Percentiles rank a stretch among this genome's conserved stretches.
phyloP scores from a whole-genome alignment of 2,113 vertebrate species.

The Cochlearius cochlearius region DNA sequence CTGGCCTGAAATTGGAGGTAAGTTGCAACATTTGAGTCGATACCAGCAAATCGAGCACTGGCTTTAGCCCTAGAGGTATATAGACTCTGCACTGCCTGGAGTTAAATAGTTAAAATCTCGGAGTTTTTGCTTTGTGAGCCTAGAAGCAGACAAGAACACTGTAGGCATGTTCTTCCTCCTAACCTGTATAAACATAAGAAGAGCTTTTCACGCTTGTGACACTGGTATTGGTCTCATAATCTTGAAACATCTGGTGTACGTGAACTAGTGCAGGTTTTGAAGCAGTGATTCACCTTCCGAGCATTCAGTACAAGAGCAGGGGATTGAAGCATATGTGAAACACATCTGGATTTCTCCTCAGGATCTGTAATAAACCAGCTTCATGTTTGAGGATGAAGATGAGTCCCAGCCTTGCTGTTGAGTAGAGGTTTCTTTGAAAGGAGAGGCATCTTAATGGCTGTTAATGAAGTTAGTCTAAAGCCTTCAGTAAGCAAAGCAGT shows the following conservation, averaged over 20 bases:
- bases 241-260: background rate
- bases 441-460: background rate
- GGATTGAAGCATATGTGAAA: background rate
- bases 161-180: background rate
- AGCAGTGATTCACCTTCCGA: background rate
- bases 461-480: background rate
- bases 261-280: background rate
- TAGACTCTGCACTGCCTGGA: background rate
- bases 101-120: background rate
- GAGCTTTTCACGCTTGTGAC: background rate
- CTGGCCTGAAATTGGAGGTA: constrained; percentile 90
- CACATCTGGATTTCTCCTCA: background rate
- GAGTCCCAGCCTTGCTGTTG: background rate
- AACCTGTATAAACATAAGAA: background rate
- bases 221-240: background rate
- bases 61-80: background rate
- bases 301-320: background rate
- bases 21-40: background rate
- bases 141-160: background rate
- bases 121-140: background rate
- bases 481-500: background rate
- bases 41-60: fast-evolving
- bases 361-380: background rate
- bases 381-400: background rate
- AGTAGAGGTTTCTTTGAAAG: background rate